These are phyloP conservation scores for Drosophila kepulauana DNA, from an alignment of 1,140 invertebrate species.

Conservation along the genomic window DNA sequence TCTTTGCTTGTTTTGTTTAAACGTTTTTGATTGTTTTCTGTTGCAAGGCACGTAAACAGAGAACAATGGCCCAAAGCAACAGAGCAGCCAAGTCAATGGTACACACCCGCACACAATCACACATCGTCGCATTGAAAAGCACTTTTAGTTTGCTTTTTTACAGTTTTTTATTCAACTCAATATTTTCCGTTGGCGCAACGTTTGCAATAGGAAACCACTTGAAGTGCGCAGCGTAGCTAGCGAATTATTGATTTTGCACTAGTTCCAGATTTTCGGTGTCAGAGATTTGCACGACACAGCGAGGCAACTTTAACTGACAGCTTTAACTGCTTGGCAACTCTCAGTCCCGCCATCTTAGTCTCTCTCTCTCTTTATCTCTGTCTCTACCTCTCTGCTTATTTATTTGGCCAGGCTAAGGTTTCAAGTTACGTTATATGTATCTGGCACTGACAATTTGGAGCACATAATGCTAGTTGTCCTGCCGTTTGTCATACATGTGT, in stretches of 20 bases:
- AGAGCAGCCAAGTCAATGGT: conserved; percentile 39
- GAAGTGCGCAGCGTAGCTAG: conserved; percentile 32
- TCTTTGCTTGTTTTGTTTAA: conserved; percentile 26
- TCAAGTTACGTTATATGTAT: conserved; percentile 58
- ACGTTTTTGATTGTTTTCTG: conserved; percentile 42
- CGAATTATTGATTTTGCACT: conserved; percentile 75
- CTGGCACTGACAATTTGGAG: conserved; percentile 68
- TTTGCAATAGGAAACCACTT: conserved; percentile 69
- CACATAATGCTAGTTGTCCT: conserved; percentile 48
- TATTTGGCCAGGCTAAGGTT: conserved; percentile 30
- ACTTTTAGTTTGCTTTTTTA: conserved; percentile 43
- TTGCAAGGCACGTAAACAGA: conserved; percentile 32
- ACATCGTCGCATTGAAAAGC: neutral
- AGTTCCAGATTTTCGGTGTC: conserved; percentile 60
- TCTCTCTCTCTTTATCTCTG: too few species aligned
- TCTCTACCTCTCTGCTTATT: too few species aligned
- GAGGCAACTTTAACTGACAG: conserved; percentile 46
- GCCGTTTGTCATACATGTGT: conserved; percentile 31
- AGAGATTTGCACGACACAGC: conserved; percentile 26
- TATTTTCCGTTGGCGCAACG: conserved; percentile 18
- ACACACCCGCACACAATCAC: conserved; percentile 4
- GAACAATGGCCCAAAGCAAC: conserved; percentile 48
- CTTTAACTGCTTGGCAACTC: conserved; percentile 41
- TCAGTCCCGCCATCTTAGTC: neutral
- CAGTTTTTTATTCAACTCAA: conserved; percentile 37